phyloP scores from a whole-genome alignment of 2,888 invertebrate species.

The Tanypteryx hageni region DNA sequence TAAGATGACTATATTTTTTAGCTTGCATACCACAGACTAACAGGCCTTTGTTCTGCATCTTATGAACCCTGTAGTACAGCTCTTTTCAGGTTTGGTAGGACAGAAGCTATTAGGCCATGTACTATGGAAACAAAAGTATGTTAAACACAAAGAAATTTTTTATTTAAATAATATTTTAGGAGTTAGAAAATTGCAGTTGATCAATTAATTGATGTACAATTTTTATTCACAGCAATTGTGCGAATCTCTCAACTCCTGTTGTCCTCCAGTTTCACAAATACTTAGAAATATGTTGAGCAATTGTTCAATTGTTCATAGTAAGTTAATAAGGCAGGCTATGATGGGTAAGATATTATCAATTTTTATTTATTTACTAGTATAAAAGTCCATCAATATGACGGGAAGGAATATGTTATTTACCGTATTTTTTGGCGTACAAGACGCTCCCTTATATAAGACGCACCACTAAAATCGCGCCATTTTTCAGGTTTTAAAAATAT shows the following conservation, averaged over 20 bases:
- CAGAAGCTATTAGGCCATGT: slow-evolving; percentile 27
- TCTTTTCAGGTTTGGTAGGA: slow-evolving; percentile 43
- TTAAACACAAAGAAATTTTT: neutral
- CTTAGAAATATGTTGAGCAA: neutral
- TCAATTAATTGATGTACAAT: neutral
- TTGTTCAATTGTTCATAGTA: neutral
- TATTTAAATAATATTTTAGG: neutral
- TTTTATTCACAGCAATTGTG: slow-evolving; percentile 3
- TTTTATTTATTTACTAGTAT: neutral
- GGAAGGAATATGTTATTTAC: too few species aligned
- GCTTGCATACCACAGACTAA: slow-evolving; percentile 33
- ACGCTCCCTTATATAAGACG: too few species aligned
- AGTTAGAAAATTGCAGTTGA: neutral
- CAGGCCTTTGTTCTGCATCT: neutral
- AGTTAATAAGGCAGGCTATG: neutral
- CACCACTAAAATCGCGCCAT: too few species aligned
- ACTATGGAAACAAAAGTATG: slow-evolving; percentile 48
- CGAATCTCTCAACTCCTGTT: neutral
- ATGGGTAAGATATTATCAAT: slow-evolving; percentile 15
- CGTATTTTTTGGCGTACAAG: too few species aligned
- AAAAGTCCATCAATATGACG: too few species aligned
- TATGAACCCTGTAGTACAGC: slow-evolving; percentile 38
- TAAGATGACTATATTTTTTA: neutral
- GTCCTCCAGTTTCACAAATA: neutral
- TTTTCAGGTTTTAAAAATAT: too few species aligned